phyloP scores from a whole-genome alignment of 2,888 invertebrate species.

The Amblyteles armatorius region DNA sequence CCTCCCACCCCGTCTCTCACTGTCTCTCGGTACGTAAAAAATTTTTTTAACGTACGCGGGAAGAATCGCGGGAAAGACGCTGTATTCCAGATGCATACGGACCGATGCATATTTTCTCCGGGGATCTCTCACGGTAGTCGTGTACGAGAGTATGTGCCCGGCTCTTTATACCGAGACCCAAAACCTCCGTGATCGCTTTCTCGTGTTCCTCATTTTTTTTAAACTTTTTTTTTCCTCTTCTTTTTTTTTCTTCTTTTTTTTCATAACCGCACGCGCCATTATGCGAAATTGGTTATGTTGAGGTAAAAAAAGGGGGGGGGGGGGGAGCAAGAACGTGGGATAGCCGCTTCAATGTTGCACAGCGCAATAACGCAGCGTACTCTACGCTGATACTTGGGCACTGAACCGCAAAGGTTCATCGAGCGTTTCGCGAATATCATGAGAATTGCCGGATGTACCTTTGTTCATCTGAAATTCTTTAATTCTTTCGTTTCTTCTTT shows the following conservation, averaged over 20 bases:
- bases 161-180: conserved; percentile 22
- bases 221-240: background rate
- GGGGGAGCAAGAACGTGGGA: conserved; percentile 59
- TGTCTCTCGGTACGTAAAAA: conserved; percentile 39
- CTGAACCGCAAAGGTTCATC: conserved; percentile 30
- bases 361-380: conserved; percentile 12
- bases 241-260: conserved; percentile 36
- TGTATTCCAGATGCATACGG: conserved; percentile 61
- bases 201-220: conserved; percentile 21
- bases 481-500: background rate
- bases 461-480: background rate
- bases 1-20: conserved; percentile 4
- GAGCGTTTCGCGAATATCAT: conserved; percentile 13
- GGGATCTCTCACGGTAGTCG: conserved; percentile 61
- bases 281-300: conserved; percentile 66
- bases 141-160: conserved; percentile 17
- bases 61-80: conserved; percentile 63
- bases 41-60: conserved; percentile 57
- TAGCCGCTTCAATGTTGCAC: conserved; percentile 57
- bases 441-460: conserved; percentile 13
- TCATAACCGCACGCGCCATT: conserved; percentile 68
- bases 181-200: conserved; percentile 57
- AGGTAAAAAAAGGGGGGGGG: conserved; percentile 54
- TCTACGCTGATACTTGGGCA: conserved; percentile 2
- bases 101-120: conserved; percentile 47